Conservation (phyloP, 2,888 invertebrate genomes). For the Leucozona laternaria region DNA sequence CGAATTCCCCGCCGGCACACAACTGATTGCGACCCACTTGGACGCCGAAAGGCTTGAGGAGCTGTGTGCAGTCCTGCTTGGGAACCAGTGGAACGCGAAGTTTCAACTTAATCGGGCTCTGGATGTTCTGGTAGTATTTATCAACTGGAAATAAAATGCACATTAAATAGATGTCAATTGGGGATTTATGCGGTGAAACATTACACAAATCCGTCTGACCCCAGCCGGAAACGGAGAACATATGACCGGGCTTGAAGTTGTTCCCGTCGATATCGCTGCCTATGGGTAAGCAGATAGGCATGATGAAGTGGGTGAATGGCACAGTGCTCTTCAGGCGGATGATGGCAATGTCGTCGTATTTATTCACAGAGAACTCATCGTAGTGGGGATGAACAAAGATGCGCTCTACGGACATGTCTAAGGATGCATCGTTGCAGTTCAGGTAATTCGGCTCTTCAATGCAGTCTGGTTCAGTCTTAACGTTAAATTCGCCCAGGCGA, state of each 20-base stretch:
- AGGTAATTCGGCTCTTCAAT: constrained; percentile 82
- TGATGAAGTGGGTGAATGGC: constrained; percentile 85
- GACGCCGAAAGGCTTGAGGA: constrained; percentile 85
- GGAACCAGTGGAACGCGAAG: constrained; percentile 86
- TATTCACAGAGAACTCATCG: constrained; percentile 84
- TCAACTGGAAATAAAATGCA: constrained; percentile 79
- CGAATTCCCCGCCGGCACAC: constrained; percentile 89
- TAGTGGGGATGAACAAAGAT: constrained; percentile 87
- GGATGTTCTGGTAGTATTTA: constrained; percentile 81
- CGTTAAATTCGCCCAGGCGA: constrained; percentile 88
- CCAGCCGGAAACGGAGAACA: constrained; percentile 87
- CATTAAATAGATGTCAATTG: constrained; percentile 4
- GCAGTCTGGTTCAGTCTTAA: constrained; percentile 86
- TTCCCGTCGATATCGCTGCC: constrained; percentile 78
- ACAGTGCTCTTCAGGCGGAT: constrained; percentile 81
- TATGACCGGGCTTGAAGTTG: constrained; percentile 83
- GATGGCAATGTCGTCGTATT: constrained; percentile 86
- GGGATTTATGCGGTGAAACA: not conserved
- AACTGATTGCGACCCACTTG: constrained; percentile 85
- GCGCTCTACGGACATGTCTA: constrained; percentile 87
- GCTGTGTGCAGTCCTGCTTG: constrained; percentile 84
- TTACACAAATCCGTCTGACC: constrained; percentile 85
- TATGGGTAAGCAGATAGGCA: constrained; percentile 86
- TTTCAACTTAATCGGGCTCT: constrained; percentile 87
- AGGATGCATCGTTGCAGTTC: constrained; percentile 87